These are phyloP conservation scores for Megaustenia siamemsis DNA, from an alignment of 2,888 invertebrate genomes.

Conservation along the genomic window DNA sequence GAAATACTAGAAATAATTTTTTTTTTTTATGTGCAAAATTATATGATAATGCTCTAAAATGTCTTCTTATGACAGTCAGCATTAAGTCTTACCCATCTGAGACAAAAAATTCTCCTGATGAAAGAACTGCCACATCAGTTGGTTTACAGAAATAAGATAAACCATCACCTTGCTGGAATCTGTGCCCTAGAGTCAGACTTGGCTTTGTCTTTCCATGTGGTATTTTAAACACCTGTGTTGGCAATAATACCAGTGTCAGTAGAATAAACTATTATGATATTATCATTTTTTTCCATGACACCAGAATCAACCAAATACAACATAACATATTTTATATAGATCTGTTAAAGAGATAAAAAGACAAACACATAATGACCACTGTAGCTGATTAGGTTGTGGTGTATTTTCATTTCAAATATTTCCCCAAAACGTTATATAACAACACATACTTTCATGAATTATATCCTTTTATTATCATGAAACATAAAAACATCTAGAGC, in stretches of 20 bases:
- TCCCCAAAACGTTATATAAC: no score
- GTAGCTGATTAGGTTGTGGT: no score
- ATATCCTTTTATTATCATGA: no score
- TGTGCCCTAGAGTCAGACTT: constrained; percentile 88
- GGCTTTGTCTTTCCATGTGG: constrained; percentile 62
- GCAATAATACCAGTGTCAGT: background rate
- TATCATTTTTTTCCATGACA: background rate
- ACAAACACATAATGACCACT: no score
- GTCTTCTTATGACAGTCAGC: no score
- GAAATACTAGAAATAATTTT: no score
- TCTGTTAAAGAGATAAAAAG: background rate
- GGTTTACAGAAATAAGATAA: constrained; percentile 94
- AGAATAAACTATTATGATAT: background rate
- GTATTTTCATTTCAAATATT: no score
- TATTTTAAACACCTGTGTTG: constrained; percentile 69
- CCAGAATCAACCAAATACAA: background rate
- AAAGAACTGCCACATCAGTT: constrained; percentile 93
- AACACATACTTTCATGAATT: no score
- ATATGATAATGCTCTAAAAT: no score
- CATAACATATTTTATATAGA: no score
- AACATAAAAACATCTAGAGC: no score
- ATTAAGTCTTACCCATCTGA: constrained; percentile 87
- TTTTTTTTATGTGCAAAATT: no score
- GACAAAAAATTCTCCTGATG: constrained; percentile 91
- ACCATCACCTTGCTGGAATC: constrained; percentile 90